Evolutionary conservation across 2,113 vertebrate genomes (phyloP), one percentile per base, ranked within the genome.

Genomic region (Hippopotamus amphibius): DNA sequence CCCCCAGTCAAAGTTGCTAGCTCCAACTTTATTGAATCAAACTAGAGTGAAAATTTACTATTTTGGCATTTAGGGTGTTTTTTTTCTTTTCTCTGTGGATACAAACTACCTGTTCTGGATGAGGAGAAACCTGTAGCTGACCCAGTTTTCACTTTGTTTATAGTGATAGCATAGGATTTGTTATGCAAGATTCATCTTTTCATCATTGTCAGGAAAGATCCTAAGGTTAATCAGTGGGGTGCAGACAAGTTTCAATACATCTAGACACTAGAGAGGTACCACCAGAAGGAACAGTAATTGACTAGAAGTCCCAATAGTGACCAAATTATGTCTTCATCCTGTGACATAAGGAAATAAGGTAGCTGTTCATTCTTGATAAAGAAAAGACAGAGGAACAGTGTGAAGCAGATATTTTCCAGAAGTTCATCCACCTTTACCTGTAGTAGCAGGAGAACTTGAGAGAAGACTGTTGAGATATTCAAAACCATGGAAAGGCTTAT

Each of bases 1-100:
- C 33, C 63, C 28, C 37, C 33, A 71, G 13, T 88, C 65, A 81
- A n/a, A 95, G 15, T 79, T 79, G 71, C 57, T 96, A 95, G 82
- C 22, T 95, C 28, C 43, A 37, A 90, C 15, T 59, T 79, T n/a
- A 69, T 48, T 79, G n/a, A 19, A 50, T 41, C 15, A 41, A 24
- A 61, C 48, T 66, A 93, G n/a, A 59, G 26, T 57, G 46, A 89
- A 91, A 43, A 79, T 33, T 28, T 87, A 68, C 16, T 79, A 7
- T 53, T 79, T 83, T 66, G 53, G 33, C 7, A 30, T 95, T 90
- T 88, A 28, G 24, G 21, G 2, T 22, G 43, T 93, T 57, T 55
- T 66, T 43, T 55, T 43, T 11, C 17, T 43, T 41, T 41, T 88
- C 41, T 59, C 24, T 72, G 0, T 95, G 84, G 12, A 57, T 55